A percentile compares a stretch with the other conserved stretches of the same genome.
Conservation (phyloP, 2,113 vertebrate species). For the Chamaetylas fuelleborni region DNA sequence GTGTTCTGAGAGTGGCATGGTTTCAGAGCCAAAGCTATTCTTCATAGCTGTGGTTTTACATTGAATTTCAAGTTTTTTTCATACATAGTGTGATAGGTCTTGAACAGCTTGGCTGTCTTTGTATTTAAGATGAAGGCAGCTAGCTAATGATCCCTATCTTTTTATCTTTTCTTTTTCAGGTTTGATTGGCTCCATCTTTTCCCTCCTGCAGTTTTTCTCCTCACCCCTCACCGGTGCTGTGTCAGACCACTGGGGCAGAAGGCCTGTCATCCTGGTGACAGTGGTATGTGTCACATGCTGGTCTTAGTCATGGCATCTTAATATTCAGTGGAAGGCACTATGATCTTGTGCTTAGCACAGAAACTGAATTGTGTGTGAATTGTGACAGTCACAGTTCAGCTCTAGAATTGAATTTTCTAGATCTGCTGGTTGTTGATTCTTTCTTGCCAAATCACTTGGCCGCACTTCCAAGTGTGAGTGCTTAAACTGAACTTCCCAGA, state of each 20-base stretch:
- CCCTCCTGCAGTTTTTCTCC: slow-evolving; percentile 89
- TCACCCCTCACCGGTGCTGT: slow-evolving; percentile 88
- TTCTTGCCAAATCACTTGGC: background rate
- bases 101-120: background rate
- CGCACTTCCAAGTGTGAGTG: background rate
- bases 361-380: background rate
- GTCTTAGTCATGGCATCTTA: background rate
- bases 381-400: background rate
- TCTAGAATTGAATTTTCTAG: background rate
- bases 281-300: slow-evolving; percentile 72
- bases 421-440: background rate
- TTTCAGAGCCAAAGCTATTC: background rate
- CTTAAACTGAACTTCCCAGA: background rate
- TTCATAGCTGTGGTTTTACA: background rate
- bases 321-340: background rate
- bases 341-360: background rate
- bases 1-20: background rate
- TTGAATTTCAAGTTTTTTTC: background rate
- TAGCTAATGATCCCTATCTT: background rate
- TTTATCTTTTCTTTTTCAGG: slow-evolving; percentile 68
- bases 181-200: slow-evolving; percentile 91
- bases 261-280: slow-evolving; percentile 84
- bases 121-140: background rate
- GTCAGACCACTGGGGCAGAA: slow-evolving; percentile 87
- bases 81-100: background rate